These are phyloP conservation scores for Ataeniobius toweri DNA, from an alignment of 2,797 vertebrate species.

Conservation along the genomic window DNA sequence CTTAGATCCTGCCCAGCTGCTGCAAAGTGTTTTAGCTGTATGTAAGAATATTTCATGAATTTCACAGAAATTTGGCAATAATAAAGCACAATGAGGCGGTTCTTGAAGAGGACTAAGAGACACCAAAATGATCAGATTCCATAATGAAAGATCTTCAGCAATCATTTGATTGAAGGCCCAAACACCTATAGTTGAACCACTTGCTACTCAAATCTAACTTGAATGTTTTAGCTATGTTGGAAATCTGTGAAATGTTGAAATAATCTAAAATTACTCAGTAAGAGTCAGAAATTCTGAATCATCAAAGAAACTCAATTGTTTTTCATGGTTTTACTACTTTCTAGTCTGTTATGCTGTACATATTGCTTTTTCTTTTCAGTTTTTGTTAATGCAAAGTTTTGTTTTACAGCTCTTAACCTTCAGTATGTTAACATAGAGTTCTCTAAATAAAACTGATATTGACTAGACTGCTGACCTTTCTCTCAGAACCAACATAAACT, in stretches of 20 bases:
- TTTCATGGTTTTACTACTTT: neutral
- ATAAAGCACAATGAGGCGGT: neutral
- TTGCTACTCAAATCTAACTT: neutral
- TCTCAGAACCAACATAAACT: neutral
- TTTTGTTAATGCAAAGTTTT: neutral
- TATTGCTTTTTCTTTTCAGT: neutral
- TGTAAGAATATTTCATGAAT: neutral
- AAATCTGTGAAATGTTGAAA: neutral
- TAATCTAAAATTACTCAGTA: neutral
- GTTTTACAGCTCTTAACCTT: neutral
- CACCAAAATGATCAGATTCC: neutral
- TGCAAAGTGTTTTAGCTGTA: neutral
- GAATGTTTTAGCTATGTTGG: neutral
- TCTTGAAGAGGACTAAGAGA: neutral
- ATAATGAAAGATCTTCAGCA: neutral
- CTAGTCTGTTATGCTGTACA: neutral
- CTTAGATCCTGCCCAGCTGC: neutral
- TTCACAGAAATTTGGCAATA: neutral
- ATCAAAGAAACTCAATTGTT: neutral
- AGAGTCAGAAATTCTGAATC: neutral
- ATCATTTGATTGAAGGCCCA: neutral
- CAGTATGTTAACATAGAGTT: neutral
- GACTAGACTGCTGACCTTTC: neutral
- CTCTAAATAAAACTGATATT: neutral
- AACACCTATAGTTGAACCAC: neutral